Conservation (phyloP, 2,797 vertebrate genomes). For the Myripristis murdjan region DNA sequence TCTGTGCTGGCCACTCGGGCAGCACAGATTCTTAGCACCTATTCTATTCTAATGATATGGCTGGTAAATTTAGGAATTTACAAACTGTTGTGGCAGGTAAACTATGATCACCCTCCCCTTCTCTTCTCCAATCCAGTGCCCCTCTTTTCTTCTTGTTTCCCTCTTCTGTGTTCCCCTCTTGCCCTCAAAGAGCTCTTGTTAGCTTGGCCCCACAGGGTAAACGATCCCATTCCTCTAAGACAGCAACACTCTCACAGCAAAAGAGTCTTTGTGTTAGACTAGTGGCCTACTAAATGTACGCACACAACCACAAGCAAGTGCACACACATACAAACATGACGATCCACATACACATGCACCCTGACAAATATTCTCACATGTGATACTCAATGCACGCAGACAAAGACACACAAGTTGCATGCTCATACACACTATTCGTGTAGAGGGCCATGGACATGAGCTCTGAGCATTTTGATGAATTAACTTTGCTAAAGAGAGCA, state of each 20-base stretch:
- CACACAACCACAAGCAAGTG: slow-evolving; percentile 10
- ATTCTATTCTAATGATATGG: not conserved
- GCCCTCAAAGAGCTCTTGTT: slow-evolving; percentile 36
- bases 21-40: not conserved
- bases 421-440: not conserved
- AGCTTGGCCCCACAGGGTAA: slow-evolving; percentile 58
- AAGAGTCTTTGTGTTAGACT: slow-evolving; percentile 47
- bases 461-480: slow-evolving; percentile 46
- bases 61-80: not conserved
- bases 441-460: slow-evolving; percentile 5
- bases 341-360: not conserved
- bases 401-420: slow-evolving; percentile 1
- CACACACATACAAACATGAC: slow-evolving; percentile 4
- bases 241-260: slow-evolving; percentile 41
- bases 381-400: not conserved
- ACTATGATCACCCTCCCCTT: slow-evolving; percentile 50
- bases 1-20: not conserved
- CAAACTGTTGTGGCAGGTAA: slow-evolving; percentile 9
- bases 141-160: slow-evolving; percentile 11
- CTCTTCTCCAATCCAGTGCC: slow-evolving; percentile 59
- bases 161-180: not conserved
- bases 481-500: slow-evolving; percentile 40
- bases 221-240: slow-evolving; percentile 51
- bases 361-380: not conserved
- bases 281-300: slow-evolving; percentile 9